Percentiles rank a stretch among this genome's conserved stretches.
Conservation (phyloP, 2,888 invertebrate species). For the Thumatha senex region DNA sequence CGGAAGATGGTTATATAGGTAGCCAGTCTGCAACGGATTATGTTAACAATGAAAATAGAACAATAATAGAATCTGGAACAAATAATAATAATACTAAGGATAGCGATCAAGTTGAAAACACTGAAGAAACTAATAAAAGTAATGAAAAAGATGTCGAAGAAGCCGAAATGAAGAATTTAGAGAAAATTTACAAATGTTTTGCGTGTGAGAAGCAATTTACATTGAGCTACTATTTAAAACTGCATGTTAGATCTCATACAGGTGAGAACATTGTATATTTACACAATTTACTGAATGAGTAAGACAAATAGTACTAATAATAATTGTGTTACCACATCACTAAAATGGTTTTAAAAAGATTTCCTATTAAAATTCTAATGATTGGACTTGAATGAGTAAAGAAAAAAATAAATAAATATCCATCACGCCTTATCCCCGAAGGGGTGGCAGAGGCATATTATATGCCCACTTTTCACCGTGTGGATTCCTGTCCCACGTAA, state of each 20-base stretch:
- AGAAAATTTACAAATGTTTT: slow-evolving; percentile 74
- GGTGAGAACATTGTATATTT: slow-evolving; percentile 42
- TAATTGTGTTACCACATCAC: no score
- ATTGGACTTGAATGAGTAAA: no score
- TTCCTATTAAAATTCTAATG: no score
- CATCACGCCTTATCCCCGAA: no score
- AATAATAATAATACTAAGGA: no score
- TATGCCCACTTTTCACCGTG: no score
- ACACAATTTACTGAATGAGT: not conserved
- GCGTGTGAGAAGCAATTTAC: slow-evolving; percentile 72
- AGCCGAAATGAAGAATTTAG: slow-evolving; percentile 46
- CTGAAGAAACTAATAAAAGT: slow-evolving; percentile 5
- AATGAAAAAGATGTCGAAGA: slow-evolving; percentile 20
- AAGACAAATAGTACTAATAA: no score
- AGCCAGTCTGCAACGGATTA: slow-evolving; percentile 55
- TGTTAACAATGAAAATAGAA: slow-evolving; percentile 11
- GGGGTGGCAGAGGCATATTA: no score
- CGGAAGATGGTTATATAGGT: slow-evolving; percentile 74
- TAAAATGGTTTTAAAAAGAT: no score
- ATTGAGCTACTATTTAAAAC: slow-evolving; percentile 69
- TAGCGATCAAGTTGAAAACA: slow-evolving; percentile 4
- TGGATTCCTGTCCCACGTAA: no score
- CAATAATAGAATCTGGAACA: not conserved
- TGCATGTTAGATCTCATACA: slow-evolving; percentile 75
- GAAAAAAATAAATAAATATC: no score